Evolutionary conservation across 2,113 vertebrate genomes (phyloP).

Genomic region (Rhinogobius similis): DNA sequence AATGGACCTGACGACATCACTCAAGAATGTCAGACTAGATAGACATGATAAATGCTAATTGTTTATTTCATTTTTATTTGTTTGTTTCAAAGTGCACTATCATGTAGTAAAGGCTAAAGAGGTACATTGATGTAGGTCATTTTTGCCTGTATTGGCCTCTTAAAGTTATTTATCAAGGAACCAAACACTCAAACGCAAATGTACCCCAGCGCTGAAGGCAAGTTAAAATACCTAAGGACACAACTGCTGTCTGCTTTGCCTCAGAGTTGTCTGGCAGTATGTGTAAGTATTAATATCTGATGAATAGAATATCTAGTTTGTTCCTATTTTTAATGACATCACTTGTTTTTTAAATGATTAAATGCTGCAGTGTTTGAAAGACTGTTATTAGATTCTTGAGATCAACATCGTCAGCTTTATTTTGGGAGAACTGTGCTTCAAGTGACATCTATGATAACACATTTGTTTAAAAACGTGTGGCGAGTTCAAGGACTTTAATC

Average conservation of each 20-base stretch:
- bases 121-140: neutral
- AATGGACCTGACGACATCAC: too few relatives aligned
- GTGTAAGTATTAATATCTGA: neutral
- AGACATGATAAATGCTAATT: too few relatives aligned
- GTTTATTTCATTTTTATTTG: neutral
- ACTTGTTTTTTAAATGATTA: neutral
- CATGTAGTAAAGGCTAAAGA: neutral
- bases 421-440: constrained; percentile 22
- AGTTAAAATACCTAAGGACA: neutral
- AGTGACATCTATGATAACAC: constrained; percentile 21
- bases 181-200: too few relatives aligned
- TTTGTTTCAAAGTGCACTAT: neutral
- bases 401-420: constrained; percentile 18
- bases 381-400: neutral
- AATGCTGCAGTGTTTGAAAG: neutral
- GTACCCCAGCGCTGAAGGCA: too few relatives aligned
- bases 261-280: neutral
- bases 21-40: too few relatives aligned
- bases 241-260: neutral
- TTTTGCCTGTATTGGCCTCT: neutral
- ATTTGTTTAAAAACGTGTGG: constrained; percentile 30
- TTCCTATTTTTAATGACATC: neutral
- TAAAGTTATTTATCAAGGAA: neutral
- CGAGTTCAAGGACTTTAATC: constrained; percentile 57
- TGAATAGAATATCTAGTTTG: neutral